Base-by-base conservation (phyloP, 2,113 vertebrate species). In the Willisornis vidua region DNA sequence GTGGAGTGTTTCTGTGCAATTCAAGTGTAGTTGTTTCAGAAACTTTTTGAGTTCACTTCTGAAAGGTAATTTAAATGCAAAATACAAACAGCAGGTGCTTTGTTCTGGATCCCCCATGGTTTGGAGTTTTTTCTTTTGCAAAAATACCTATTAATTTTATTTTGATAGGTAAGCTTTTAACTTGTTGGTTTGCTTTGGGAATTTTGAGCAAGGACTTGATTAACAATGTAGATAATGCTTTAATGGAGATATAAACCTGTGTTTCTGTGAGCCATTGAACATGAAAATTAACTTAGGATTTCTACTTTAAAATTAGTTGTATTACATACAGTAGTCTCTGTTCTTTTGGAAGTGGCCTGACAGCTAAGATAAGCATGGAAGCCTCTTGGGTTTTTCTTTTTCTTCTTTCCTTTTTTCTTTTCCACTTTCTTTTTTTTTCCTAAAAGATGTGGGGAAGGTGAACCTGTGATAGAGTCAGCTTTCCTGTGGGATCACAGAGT, bases 241-340 rank as follows among this genome's bases (percentile, higher is more conserved):
- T 46, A 12, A 1, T 76, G 78, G 62, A 46, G 13, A 13, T 67
- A 7, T 1, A 17, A 33, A 77, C 6, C 1, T 0, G 2, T 25
- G 31, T 61, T 73, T 55, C 24, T 62, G 65, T 70, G 17, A 46
- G 83, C 51, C 19, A 37, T 24, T 72, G 62, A 85, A 43, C 48
- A 15, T 13, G 41, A 63, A 67, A 52, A 51, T 85, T 54, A 52
- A 37, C 9, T 3, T 66, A 33, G 14, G 52, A 20, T 87, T 82
- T 84, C 23, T 75, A 3, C 45, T 37, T 74, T 3, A 71, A 71
- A 57, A 51, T 11, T 8, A n/a, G 2, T 10, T 18, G 7, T 6
- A 19, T 41, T 79, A 15, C 29, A 23, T 37, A 2, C 12, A 24
- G 39, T 8, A 43, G 31, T 55, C 57, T 46, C 14, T 48, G 24